Evolutionary conservation across 2,113 vertebrate genomes (phyloP).

Genomic region (Clarias macrocephalus): DNA sequence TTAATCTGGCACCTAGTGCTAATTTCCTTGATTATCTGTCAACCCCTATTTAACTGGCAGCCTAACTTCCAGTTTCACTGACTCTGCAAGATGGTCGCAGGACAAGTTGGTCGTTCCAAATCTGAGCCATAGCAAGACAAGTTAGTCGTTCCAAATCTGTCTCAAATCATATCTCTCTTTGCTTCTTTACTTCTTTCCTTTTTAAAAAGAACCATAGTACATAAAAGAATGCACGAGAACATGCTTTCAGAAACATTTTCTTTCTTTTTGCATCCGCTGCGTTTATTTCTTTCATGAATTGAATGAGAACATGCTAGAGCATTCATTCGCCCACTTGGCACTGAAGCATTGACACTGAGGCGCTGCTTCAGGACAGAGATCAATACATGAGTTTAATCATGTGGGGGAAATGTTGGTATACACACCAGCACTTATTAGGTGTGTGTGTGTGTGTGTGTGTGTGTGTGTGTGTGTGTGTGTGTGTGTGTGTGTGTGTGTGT

Average conservation of each 20-base stretch:
- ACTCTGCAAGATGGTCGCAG: too few relatives aligned
- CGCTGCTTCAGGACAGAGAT: background rate
- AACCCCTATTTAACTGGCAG: too few relatives aligned
- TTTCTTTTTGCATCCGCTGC: background rate
- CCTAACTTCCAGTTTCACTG: too few relatives aligned
- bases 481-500: background rate
- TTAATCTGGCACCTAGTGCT: too few relatives aligned
- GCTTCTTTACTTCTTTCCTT: background rate
- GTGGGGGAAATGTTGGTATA: background rate
- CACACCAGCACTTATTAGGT: background rate
- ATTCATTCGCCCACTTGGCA: background rate
- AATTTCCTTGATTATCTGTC: too few relatives aligned
- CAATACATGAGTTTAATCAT: conserved; percentile 22
- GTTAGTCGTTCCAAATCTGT: too few relatives aligned
- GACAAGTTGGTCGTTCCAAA: too few relatives aligned
- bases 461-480: background rate
- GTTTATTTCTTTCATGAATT: too few relatives aligned
- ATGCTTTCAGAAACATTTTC: background rate
- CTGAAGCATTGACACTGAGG: background rate
- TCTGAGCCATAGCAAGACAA: too few relatives aligned
- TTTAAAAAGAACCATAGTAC: background rate
- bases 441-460: background rate
- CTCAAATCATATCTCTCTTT: too few relatives aligned
- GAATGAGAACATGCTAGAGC: background rate
- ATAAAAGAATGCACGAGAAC: background rate